Percentiles rank a stretch among this genome's conserved stretches.
Conservation (phyloP, 2,797 vertebrate genomes). For the Falco biarmicus region DNA sequence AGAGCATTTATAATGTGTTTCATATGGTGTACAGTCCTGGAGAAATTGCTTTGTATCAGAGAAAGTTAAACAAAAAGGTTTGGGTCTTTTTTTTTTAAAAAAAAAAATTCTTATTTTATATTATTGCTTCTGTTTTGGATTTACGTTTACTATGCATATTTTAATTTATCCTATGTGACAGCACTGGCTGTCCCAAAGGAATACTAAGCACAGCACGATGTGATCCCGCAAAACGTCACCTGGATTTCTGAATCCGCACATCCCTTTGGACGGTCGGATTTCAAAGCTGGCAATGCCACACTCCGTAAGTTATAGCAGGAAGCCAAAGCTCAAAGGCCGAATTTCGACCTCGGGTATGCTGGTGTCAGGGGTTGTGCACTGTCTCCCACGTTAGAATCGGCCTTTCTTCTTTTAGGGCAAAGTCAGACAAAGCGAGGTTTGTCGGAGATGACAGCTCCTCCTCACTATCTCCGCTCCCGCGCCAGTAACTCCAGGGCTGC, state of each 20-base stretch:
- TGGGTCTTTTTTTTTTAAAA: not conserved
- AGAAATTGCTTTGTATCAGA: conserved; percentile 64
- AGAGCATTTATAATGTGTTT: conserved; percentile 82
- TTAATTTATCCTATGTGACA: not conserved
- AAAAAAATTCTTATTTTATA: not conserved
- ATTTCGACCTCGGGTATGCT: not conserved
- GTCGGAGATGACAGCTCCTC: not conserved
- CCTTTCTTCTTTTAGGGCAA: not conserved
- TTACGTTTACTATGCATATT: not conserved
- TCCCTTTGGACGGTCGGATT: not conserved
- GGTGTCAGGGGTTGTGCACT: not conserved
- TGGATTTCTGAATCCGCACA: not conserved
- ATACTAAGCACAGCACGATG: not conserved
- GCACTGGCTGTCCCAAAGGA: not conserved
- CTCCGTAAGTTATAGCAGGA: not conserved
- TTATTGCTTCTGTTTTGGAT: not conserved
- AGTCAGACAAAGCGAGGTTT: not conserved
- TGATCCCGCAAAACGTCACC: not conserved
- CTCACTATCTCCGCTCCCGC: not conserved
- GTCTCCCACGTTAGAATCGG: not conserved
- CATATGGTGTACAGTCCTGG: conserved; percentile 73
- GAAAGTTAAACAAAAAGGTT: conserved; percentile 46
- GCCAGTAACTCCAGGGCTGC: not conserved
- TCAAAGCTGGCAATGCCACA: not conserved
- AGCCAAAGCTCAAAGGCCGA: not conserved